Conservation (phyloP, 2,797 vertebrate species). For the Schizothorax lantsangensis region DNA sequence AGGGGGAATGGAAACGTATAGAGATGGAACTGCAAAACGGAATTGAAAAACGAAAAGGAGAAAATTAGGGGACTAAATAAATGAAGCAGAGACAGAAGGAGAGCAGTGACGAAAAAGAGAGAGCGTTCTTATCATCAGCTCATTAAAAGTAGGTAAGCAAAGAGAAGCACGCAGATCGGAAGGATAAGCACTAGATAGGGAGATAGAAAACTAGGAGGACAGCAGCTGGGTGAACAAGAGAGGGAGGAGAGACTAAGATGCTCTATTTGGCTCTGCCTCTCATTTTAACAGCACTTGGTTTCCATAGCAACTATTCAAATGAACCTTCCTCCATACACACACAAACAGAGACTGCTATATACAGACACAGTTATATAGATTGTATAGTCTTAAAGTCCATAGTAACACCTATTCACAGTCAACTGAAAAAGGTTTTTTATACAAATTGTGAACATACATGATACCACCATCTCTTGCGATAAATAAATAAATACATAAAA, state of each 20-base stretch:
- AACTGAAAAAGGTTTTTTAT: slow-evolving; percentile 1
- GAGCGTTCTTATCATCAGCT: neutral
- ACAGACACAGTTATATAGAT: slow-evolving; percentile 47
- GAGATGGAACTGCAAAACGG: slow-evolving; percentile 15
- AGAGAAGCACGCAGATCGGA: slow-evolving; percentile 60
- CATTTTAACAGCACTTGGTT: slow-evolving; percentile 76
- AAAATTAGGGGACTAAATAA: slow-evolving; percentile 35
- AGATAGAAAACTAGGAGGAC: slow-evolving; percentile 43
- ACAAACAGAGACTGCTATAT: slow-evolving; percentile 41
- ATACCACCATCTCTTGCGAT: slow-evolving; percentile 22
- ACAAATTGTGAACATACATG: neutral
- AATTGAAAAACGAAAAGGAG: neutral
- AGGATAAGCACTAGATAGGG: slow-evolving; percentile 64
- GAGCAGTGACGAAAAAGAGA: slow-evolving; percentile 1
- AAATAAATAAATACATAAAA: neutral
- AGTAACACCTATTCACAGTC: slow-evolving; percentile 40
- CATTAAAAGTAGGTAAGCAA: slow-evolving; percentile 11
- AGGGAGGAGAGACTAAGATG: slow-evolving; percentile 63
- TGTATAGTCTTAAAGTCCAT: slow-evolving; percentile 49
- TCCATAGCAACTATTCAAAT: slow-evolving; percentile 85
- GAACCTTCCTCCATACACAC: slow-evolving; percentile 69
- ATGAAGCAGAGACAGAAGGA: slow-evolving; percentile 18
- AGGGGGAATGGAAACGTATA: slow-evolving; percentile 29
- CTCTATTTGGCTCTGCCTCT: slow-evolving; percentile 66
- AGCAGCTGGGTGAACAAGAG: slow-evolving; percentile 48